Base-by-base conservation (phyloP, 2,888 invertebrate species). In the Papilio elwesi region DNA sequence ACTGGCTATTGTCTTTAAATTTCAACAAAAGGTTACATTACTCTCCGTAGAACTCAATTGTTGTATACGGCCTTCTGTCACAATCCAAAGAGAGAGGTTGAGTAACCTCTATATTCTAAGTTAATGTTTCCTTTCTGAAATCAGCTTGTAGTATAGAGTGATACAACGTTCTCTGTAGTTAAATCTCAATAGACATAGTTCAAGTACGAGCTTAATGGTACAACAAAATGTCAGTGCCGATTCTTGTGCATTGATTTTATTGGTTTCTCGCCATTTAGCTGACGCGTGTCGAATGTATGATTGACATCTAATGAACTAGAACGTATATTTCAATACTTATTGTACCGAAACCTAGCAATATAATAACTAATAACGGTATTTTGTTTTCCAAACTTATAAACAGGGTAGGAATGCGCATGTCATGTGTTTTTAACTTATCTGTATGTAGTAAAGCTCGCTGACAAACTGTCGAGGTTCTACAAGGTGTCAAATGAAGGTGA, bases 11-110 rank as follows among this genome's bases (percentile, higher is more conserved):
- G 66, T 66, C 3, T 65, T 64, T 16, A 38, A 59, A 57, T 49
- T 68, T 55, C 64, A 55, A 62, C 43, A 53, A 65, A 73, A 65
- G 65, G 57, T 73, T 57, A 47, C 52, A 15, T 62, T 55, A 53
- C 47, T 49, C n/a, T 36, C 51, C 36, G 48, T 66, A 63, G 11
- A 57, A 38, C 6, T 43, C 65, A 73, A 26, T 73, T 51, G 64
- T 57, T 67, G 38, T 49, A 47, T 62, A 43, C 36, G 57, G 68
- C 73, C 73, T 71, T 66, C 71, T 67, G 26, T 53, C 52, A 68
- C 59, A 62, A 66, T 62, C 47, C 67, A 67, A 53, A 71, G 71
- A 67, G 67, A 71, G 62, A 68, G 71, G 68, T 62, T 67, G 51
- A 12, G 38, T 6, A 71, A 52, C 66, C 52, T 59, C 47, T 71